Conservation (phyloP, 1,140 invertebrate genomes). For the Hestina assimilis region DNA sequence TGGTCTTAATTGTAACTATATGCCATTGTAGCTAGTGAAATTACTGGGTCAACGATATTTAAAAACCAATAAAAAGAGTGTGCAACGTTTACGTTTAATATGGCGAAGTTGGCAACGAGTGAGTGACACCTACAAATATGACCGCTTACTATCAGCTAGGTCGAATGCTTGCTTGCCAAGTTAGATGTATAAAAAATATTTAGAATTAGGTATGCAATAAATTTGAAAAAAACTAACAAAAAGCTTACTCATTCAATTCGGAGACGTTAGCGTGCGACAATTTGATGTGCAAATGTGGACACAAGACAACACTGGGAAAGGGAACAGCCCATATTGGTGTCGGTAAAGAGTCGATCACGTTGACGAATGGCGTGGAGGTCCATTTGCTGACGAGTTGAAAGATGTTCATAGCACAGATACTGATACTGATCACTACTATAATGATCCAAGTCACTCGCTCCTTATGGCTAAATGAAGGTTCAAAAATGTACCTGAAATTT, state of each 20-base stretch:
- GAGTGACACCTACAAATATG: background rate
- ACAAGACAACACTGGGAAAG: constrained; percentile 68
- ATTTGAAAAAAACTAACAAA: background rate
- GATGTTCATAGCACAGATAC: constrained; percentile 60
- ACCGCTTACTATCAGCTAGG: too few relatives aligned
- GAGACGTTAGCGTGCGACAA: constrained; percentile 51
- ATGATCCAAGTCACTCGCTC: constrained; percentile 61
- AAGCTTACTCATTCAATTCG: constrained; percentile 45
- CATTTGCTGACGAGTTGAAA: constrained; percentile 58
- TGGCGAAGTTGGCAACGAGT: background rate
- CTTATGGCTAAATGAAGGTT: constrained; percentile 52
- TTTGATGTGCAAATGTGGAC: constrained; percentile 67
- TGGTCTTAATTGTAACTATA: too few relatives aligned
- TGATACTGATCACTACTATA: constrained; percentile 58
- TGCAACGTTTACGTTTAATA: too few relatives aligned
- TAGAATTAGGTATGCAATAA: too few relatives aligned
- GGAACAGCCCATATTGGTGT: constrained; percentile 73
- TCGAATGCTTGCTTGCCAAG: too few relatives aligned
- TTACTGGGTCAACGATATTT: too few relatives aligned
- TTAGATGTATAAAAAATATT: too few relatives aligned
- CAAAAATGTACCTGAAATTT: constrained; percentile 64
- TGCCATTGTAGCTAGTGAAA: too few relatives aligned
- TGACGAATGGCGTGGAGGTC: constrained; percentile 64
- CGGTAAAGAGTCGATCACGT: constrained; percentile 67
- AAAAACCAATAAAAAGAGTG: too few relatives aligned